Evolutionary conservation across 2,888 invertebrate genomes (phyloP), one percentile per base, ranked within the genome.

Genomic region (Frankliniella intonsa): DNA sequence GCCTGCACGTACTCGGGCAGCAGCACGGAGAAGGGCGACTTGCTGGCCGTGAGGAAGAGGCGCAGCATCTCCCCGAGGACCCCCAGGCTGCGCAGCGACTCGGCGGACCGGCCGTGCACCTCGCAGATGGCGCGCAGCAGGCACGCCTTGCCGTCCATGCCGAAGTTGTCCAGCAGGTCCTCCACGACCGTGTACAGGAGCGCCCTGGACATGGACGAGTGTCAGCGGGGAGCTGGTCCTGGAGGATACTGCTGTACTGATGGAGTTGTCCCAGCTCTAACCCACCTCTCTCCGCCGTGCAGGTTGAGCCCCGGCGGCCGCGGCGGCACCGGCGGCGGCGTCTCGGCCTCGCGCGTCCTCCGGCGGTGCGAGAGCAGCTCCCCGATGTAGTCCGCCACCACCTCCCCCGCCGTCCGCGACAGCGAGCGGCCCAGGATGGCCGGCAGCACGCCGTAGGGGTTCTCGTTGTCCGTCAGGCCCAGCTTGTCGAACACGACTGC

Each of bases 381-480:
- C 0, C 93, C 92, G 50, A 95, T 91, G 86, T 95, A 95, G 85
- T 94, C 92, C 0, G 94, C 92, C 84, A 92, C 87, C 82, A 91
- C 90, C 0, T 94, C 93, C 0, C 94, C 94, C 12, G 93, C 91
- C 84, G 92, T 90, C 8, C 95, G 93, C 38, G 87, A 88, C 91
- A 95, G 92, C 8, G 94, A 94, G 84, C 95, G 89, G 0, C 93
- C 93, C 84, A 95, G 90, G 8, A 94, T 89, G 0, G 94, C 93
- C 0, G 95, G 95, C 82, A 95, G 88, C 80, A 93, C 93, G 22
- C 95, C 95, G 86, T 94, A 93, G 0, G 95, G 95, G 88, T 95
- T 95, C 87, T 95, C 94, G 87, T 95, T 95, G 87, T 95, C 95
- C n/a, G 95, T 95, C 85, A 95, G 87, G 19, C 95, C 95, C 84